Percentiles rank a stretch among this genome's conserved stretches.
phyloP scores from a whole-genome alignment of 1,140 invertebrate species.

The Linepithema humile region DNA sequence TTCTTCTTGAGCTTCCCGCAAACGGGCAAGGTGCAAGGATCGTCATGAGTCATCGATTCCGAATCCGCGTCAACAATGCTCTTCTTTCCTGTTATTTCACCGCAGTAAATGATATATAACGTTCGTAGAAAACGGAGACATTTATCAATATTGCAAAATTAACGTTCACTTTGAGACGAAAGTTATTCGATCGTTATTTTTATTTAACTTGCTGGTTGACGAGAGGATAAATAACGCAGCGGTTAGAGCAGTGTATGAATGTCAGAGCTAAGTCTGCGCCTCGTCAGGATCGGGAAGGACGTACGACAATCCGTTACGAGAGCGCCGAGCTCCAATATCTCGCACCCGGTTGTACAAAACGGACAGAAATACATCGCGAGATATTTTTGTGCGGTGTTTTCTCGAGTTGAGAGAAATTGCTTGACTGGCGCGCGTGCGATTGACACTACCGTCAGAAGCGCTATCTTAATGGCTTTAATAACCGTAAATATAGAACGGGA shows the following conservation, averaged over 20 bases:
- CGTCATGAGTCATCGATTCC: slow-evolving; percentile 38
- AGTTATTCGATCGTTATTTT: slow-evolving; percentile 14
- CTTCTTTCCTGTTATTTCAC: background rate
- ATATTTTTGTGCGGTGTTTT: slow-evolving; percentile 57
- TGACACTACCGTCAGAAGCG: background rate
- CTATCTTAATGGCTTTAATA: background rate
- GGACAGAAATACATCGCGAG: slow-evolving; percentile 53
- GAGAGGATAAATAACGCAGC: slow-evolving; percentile 61
- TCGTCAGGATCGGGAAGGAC: slow-evolving; percentile 55
- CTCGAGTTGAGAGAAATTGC: slow-evolving; percentile 11
- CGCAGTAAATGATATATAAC: background rate
- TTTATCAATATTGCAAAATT: background rate
- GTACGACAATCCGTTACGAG: slow-evolving; percentile 53
- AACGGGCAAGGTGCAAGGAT: background rate
- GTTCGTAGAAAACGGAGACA: background rate
- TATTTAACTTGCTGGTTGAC: slow-evolving; percentile 39
- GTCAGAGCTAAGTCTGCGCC: slow-evolving; percentile 63
- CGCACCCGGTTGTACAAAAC: slow-evolving; percentile 43
- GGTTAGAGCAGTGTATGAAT: slow-evolving; percentile 32
- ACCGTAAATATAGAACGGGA: background rate
- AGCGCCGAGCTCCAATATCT: slow-evolving; percentile 61
- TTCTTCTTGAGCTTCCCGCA: background rate
- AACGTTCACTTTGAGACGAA: background rate
- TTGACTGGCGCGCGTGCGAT: background rate
- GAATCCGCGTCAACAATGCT: background rate